Conservation (phyloP, 2,797 vertebrate species). For the Falco cherrug region DNA sequence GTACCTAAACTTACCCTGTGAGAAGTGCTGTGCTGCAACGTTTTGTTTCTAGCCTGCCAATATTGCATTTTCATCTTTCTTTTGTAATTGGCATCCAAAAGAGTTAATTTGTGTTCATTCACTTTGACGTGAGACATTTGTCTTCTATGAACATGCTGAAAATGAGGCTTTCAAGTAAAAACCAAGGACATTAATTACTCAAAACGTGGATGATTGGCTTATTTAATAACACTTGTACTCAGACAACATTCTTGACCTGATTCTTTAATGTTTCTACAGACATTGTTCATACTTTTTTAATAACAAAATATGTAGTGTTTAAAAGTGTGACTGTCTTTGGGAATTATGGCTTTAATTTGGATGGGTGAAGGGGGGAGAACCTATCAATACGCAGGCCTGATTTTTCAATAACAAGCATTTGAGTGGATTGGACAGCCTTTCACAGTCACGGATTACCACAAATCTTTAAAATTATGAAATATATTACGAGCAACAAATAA, state of each 20-base stretch:
- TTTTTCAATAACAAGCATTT: conserved; percentile 48
- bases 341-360: conserved; percentile 42
- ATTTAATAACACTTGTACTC: conserved; percentile 15
- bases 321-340: conserved; percentile 19
- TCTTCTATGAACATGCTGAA: not conserved
- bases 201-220: not conserved
- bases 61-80: not conserved
- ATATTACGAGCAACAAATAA: conserved; percentile 28
- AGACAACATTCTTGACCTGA: not conserved
- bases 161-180: conserved; percentile 17
- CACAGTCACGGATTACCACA: not conserved
- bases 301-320: not conserved
- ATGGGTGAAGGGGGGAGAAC: not conserved
- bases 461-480: conserved; percentile 31
- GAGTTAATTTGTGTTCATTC: not conserved
- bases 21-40: not conserved
- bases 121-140: not conserved
- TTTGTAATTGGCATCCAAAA: not conserved
- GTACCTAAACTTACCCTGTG: not conserved
- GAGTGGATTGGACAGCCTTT: conserved; percentile 34
- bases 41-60: not conserved
- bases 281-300: conserved; percentile 40
- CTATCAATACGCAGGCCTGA: not conserved
- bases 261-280: conserved; percentile 33
- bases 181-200: conserved; percentile 37